Conservation (phyloP, 2,888 invertebrate species). For the Metalampra italica region DNA sequence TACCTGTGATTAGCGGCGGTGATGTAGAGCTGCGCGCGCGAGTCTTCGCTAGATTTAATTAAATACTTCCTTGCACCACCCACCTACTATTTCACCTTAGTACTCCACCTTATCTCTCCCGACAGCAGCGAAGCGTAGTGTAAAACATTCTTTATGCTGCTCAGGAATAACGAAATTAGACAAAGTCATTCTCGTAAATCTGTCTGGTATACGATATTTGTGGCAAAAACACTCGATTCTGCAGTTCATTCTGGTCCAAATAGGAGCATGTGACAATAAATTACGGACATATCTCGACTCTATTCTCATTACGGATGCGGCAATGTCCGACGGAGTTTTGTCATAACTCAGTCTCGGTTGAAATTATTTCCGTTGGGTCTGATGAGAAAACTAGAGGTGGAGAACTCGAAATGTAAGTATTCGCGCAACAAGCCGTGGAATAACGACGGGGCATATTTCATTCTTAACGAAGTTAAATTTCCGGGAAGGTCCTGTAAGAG, state of each 20-base stretch:
- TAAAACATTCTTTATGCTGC: slow-evolving; percentile 30
- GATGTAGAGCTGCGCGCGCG: slow-evolving; percentile 54
- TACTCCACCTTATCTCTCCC: slow-evolving; percentile 53
- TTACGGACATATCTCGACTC: slow-evolving; percentile 72
- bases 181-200: slow-evolving; percentile 17
- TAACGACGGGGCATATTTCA: slow-evolving; percentile 76
- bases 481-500: slow-evolving; percentile 69
- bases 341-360: slow-evolving; percentile 78
- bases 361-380: slow-evolving; percentile 76
- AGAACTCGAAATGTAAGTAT: slow-evolving; percentile 72
- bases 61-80: slow-evolving; percentile 68
- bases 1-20: slow-evolving; percentile 71
- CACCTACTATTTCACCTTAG: slow-evolving; percentile 62
- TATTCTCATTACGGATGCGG: slow-evolving; percentile 77
- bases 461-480: slow-evolving; percentile 78
- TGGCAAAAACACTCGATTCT: slow-evolving; percentile 52
- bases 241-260: slow-evolving; percentile 36
- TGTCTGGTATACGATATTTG: slow-evolving; percentile 22
- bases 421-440: slow-evolving; percentile 74
- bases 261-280: slow-evolving; percentile 68
- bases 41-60: slow-evolving; percentile 68
- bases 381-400: slow-evolving; percentile 78
- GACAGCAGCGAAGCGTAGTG: slow-evolving; percentile 27
- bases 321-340: slow-evolving; percentile 77
- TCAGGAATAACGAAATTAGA: slow-evolving; percentile 16